These are phyloP conservation scores for Petrocephalus sullivani DNA, from an alignment of 2,797 vertebrate genomes.

Conservation along the genomic window DNA sequence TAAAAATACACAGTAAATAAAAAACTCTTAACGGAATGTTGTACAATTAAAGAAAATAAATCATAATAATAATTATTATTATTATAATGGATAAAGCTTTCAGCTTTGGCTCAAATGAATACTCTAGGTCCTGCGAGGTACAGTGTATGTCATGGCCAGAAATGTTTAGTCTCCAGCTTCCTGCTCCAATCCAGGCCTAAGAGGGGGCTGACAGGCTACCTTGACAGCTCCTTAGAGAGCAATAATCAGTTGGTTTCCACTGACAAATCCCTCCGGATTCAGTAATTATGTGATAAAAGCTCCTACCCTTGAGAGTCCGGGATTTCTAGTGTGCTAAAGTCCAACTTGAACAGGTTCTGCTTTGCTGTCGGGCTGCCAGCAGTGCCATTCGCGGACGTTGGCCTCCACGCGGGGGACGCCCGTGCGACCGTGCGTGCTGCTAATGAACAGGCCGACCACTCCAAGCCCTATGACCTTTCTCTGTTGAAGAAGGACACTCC, in stretches of 20 bases:
- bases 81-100: neutral
- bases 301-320: constrained; percentile 20
- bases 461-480: constrained; percentile 31
- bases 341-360: constrained; percentile 7
- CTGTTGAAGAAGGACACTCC: constrained; percentile 34
- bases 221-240: constrained; percentile 14
- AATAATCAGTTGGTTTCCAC: constrained; percentile 18
- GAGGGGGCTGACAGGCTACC: constrained; percentile 15
- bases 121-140: neutral
- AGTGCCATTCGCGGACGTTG: neutral
- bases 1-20: neutral
- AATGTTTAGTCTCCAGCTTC: neutral
- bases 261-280: constrained; percentile 15
- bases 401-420: neutral
- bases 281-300: constrained; percentile 34
- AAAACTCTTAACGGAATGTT: neutral
- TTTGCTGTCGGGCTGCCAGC: neutral
- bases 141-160: neutral
- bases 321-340: neutral
- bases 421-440: neutral
- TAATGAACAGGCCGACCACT: constrained; percentile 15
- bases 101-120: neutral
- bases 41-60: neutral
- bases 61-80: neutral
- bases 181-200: neutral